Percentiles rank a stretch among this genome's conserved stretches.
Conservation (phyloP, 2,888 invertebrate species). For the Xanthorhoe designata region DNA sequence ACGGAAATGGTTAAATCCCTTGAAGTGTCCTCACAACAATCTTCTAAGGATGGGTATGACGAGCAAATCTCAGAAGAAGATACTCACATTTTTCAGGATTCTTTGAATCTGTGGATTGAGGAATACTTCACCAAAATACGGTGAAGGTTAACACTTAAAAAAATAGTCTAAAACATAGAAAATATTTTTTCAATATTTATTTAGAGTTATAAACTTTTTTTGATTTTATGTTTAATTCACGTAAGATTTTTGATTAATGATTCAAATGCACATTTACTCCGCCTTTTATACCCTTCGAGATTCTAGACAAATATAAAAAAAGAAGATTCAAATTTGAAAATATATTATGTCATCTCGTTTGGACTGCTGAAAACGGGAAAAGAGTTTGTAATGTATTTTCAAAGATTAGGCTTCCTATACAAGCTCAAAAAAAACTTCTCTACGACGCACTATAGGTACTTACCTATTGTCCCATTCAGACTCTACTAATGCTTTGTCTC, state of each 20-base stretch:
- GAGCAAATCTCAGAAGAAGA: no score
- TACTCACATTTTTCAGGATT: conserved; percentile 13
- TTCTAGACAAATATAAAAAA: no score
- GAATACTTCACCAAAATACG: conserved; percentile 17
- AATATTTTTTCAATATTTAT: conserved; percentile 10
- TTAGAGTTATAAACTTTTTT: conserved; percentile 15
- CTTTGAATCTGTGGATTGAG: conserved; percentile 11
- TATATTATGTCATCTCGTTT: neutral
- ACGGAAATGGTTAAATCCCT: neutral
- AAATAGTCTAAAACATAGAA: conserved; percentile 18
- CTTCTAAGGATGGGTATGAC: no score
- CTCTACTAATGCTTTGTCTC: no score
- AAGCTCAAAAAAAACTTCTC: no score
- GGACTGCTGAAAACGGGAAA: no score
- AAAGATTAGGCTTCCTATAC: no score
- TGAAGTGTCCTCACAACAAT: no score
- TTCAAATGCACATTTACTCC: neutral
- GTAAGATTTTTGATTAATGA: conserved; percentile 5
- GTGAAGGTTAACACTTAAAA: conserved; percentile 21
- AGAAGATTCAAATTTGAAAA: neutral
- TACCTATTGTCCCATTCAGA: no score
- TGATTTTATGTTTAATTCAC: conserved; percentile 13
- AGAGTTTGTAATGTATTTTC: no score
- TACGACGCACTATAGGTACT: no score
- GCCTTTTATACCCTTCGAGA: conserved; percentile 7